Conservation (phyloP, 2,113 vertebrate genomes). For the Proterorhinus semilunaris region DNA sequence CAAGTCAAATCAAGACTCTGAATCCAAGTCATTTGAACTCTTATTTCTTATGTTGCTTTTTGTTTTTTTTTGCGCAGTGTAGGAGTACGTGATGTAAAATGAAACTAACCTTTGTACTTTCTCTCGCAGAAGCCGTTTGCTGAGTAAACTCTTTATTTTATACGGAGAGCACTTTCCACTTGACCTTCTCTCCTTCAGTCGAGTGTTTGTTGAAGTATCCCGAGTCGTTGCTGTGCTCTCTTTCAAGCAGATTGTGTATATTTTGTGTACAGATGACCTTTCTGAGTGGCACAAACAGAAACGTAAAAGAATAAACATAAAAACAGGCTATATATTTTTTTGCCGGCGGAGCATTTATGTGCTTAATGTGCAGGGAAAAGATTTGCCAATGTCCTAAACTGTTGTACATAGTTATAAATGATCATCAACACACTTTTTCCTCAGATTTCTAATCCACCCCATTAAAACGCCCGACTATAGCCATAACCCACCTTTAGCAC, state of each 20-base stretch:
- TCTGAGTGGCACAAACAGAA: not conserved
- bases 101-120: not conserved
- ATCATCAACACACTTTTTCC: too few relatives aligned
- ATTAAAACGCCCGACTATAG: too few relatives aligned
- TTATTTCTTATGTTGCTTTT: too few relatives aligned
- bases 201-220: constrained; percentile 23
- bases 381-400: too few relatives aligned
- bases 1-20: not conserved
- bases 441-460: too few relatives aligned
- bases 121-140: too few relatives aligned
- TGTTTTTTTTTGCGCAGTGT: not conserved
- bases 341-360: not conserved
- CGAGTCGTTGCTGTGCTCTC: constrained; percentile 19
- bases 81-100: not conserved
- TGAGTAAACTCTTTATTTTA: not conserved
- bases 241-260: not conserved
- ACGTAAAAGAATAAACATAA: not conserved
- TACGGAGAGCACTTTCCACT: constrained; percentile 39
- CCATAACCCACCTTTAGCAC: too few relatives aligned
- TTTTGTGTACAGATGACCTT: not conserved
- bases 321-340: not conserved
- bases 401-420: too few relatives aligned
- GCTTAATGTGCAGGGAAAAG: too few relatives aligned
- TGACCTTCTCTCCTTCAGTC: constrained; percentile 32
- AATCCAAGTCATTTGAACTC: not conserved